A percentile compares a stretch with the other conserved stretches of the same genome.
phyloP scores from a whole-genome alignment of 2,113 vertebrate genomes.

The Hippopotamus amphibius region DNA sequence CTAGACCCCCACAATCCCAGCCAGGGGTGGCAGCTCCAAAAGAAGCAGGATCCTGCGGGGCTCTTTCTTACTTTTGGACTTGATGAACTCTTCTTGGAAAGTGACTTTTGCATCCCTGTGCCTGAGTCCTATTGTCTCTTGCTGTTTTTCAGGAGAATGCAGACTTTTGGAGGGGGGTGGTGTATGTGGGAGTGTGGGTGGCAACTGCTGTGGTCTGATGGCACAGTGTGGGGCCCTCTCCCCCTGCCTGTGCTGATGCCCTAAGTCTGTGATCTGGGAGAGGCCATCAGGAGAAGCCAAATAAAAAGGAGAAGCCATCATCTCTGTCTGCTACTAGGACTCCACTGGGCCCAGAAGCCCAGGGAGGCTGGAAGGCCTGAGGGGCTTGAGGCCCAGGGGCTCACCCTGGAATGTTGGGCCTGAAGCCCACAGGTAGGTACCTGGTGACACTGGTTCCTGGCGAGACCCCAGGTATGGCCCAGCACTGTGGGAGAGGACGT shows the following conservation, averaged over 20 bases:
- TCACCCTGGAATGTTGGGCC: not conserved
- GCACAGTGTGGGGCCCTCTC: not conserved
- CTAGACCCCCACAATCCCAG: not conserved
- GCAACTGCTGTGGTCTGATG: not conserved
- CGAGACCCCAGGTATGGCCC: rapidly evolving
- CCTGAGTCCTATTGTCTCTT: not conserved
- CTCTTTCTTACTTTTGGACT: conserved; percentile 11
- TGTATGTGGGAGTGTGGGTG: not conserved
- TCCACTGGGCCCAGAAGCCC: not conserved
- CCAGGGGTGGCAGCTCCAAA: not conserved
- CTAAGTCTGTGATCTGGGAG: not conserved
- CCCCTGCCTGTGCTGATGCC: not conserved
- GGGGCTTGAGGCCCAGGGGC: not conserved
- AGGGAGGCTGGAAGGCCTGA: not conserved
- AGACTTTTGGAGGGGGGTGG: not conserved
- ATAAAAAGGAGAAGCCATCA: conserved; percentile 69
- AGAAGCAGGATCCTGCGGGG: not conserved
- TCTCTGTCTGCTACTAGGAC: not conserved
- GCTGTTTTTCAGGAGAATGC: not conserved
- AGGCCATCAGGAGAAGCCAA: conserved; percentile 28
- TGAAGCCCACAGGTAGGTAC: not conserved
- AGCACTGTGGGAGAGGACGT: not conserved
- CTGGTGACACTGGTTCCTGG: not conserved
- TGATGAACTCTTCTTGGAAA: not conserved
- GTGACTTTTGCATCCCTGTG: not conserved